Evolutionary conservation across 2,888 invertebrate genomes (phyloP), one percentile per base, ranked within the genome.

Genomic region (Stegophylla sp.): DNA sequence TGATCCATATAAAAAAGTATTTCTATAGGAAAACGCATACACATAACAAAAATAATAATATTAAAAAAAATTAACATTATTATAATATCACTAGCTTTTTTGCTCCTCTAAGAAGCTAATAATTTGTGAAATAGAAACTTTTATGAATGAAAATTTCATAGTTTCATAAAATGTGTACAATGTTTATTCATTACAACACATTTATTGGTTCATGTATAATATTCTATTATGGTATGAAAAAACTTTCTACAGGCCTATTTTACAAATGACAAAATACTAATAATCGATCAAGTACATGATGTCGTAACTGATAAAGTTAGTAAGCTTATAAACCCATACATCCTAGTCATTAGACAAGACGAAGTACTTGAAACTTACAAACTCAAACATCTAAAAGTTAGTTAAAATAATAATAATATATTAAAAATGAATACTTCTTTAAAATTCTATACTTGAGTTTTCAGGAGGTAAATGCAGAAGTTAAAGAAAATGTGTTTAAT

Each of bases 341-440:
- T 76, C n/a, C 9, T 76, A 66, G 41, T 76, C 1, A 66, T 76
- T 53, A 51, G 20, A 26, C 76, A 76, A 53, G 76, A 76, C n/a
- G 76, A 76, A 53, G 66, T 76, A 53, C n/a, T 76, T 12, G 76
- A 76, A 64, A 41, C 76, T 4, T 76, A 76, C 41, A 76, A 53
- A 43, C 76, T 76, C n/a, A 76, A 53, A 43, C 53, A 5, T 1
- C 9, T 76, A 26, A 53, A 76, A 4, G 76, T 76, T n/a, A 53
- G 53, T 15, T 10, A 4, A 63, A 20, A 15, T 59, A 34, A 34
- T 34, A 5, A 26, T 23, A 59, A 59, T 59, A 59, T 12, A 17
- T 7, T 34, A 34, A 34, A 34, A 34, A 34, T 5, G 7, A 34
- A 34, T 34, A 34, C n/a, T n/a, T n/a, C n/a, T n/a, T n/a, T n/a